A percentile compares a stretch with the other conserved stretches of the same genome.
Evolutionary conservation across 2,888 invertebrate species (phyloP).

Genomic region (Pachliopta kotzebuea): DNA sequence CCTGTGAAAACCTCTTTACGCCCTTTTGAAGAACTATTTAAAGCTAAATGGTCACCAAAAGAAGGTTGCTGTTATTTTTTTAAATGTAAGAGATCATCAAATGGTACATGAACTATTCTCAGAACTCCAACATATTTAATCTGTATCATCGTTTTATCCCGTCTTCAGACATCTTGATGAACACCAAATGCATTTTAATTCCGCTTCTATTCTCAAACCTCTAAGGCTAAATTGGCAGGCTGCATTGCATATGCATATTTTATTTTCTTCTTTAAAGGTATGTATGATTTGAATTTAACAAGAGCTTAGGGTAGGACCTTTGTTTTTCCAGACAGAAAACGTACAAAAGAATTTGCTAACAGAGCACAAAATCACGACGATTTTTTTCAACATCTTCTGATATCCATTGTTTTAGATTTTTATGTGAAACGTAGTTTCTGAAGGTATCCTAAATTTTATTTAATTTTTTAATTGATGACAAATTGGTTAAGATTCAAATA

Average conservation of each 20-base stretch:
- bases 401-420: conserved; percentile 20
- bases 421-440: conserved; percentile 2
- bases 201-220: no score
- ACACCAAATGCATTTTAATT: no score
- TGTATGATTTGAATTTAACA: conserved; percentile 21
- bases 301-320: conserved; percentile 14
- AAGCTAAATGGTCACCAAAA: no score
- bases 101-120: no score
- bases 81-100: no score
- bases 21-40: no score
- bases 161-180: no score
- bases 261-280: conserved; percentile 7
- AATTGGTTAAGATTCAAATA: no score
- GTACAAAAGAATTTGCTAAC: conserved; percentile 26
- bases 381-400: conserved; percentile 12
- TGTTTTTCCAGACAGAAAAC: conserved; percentile 27
- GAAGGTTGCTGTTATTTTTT: no score
- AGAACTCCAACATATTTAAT: no score
- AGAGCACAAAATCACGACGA: conserved; percentile 18
- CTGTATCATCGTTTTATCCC: no score
- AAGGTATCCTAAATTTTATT: neutral
- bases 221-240: neutral
- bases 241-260: neutral
- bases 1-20: no score
- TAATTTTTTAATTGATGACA: neutral